phyloP scores from a whole-genome alignment of 2,113 vertebrate genomes.

The Gracilinanus agilis region DNA sequence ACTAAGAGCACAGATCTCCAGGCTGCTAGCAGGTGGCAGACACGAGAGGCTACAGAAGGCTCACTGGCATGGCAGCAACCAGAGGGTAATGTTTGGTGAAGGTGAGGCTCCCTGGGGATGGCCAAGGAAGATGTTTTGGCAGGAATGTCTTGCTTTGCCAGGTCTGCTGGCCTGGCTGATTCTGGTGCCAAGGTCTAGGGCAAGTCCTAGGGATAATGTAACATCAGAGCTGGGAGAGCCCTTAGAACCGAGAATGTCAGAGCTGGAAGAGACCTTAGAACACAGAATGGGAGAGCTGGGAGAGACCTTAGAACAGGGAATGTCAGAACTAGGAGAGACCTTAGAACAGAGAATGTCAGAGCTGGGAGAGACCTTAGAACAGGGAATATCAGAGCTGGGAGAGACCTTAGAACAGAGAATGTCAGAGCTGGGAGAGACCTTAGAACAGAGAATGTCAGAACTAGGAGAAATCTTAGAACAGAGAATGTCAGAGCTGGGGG shows the following conservation, averaged over 20 bases:
- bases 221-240: too few species aligned
- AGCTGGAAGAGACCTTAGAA: too few species aligned
- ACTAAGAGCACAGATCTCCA: neutral
- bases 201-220: neutral
- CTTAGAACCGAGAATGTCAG: too few species aligned
- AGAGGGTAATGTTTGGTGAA: neutral
- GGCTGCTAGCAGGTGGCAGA: neutral
- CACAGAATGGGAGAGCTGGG: too few species aligned
- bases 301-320: neutral
- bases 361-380: neutral
- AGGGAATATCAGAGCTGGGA: neutral
- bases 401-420: neutral
- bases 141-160: neutral
- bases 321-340: neutral
- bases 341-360: neutral
- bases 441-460: neutral
- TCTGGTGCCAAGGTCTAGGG: neutral
- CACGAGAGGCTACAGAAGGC: neutral
- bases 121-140: too few species aligned
- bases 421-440: neutral
- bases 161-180: neutral
- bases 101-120: neutral
- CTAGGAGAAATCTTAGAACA: neutral
- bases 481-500: neutral
- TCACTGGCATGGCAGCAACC: neutral